Percentiles rank a stretch among this genome's conserved stretches.
These are phyloP conservation scores for Phoxinus phoxinus DNA, from an alignment of 2,113 vertebrate species.

Conservation along the genomic window DNA sequence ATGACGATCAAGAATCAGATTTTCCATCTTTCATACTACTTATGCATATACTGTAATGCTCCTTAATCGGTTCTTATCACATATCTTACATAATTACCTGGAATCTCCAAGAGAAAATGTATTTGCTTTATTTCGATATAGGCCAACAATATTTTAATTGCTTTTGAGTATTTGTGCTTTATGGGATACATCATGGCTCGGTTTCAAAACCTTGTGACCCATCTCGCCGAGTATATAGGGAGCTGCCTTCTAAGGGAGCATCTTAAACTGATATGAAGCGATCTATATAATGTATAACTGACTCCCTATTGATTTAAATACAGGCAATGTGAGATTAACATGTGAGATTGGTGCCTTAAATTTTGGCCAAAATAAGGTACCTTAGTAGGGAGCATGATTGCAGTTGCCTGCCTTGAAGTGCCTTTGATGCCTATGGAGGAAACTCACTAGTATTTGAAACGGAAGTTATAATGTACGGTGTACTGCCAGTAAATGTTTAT, in stretches of 20 bases:
- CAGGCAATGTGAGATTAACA: neutral
- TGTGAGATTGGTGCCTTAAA: too few species aligned
- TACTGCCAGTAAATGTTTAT: neutral
- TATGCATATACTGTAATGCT: neutral
- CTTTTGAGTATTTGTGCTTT: neutral
- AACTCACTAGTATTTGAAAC: neutral
- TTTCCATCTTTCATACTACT: neutral
- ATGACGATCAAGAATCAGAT: neutral
- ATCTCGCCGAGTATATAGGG: neutral
- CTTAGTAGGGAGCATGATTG: too few species aligned
- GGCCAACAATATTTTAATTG: neutral
- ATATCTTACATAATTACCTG: neutral
- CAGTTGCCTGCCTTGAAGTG: too few species aligned
- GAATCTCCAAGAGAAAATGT: conserved; percentile 5
- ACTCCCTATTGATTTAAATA: neutral
- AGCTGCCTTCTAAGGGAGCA: neutral
- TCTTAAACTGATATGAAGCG: neutral
- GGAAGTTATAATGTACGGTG: neutral
- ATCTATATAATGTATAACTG: neutral
- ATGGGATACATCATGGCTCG: neutral
- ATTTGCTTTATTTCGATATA: neutral
- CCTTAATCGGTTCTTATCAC: neutral
- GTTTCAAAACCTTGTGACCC: neutral
- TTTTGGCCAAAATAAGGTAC: too few species aligned
- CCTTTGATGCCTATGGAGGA: too few species aligned